A percentile compares a stretch with the other conserved stretches of the same genome.
Evolutionary conservation across 2,888 invertebrate species (phyloP).

Genomic region (Baronia brevicornis): DNA sequence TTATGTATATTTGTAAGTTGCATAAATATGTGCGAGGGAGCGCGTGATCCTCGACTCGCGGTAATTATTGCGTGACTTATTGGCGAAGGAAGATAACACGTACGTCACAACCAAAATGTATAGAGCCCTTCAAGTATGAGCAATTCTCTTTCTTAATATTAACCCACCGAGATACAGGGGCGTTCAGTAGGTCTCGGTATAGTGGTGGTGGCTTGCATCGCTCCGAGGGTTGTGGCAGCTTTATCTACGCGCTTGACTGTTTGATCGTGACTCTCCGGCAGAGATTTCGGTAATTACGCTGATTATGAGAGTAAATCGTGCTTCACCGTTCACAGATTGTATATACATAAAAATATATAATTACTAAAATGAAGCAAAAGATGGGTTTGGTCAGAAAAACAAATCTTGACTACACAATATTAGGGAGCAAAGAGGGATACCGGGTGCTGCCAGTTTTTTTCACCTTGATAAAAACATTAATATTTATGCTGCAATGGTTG

Average conservation of each 20-base stretch:
- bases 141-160: constrained; percentile 3
- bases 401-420: too few species aligned
- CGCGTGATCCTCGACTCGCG: constrained; percentile 57
- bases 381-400: too few species aligned
- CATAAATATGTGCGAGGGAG: constrained; percentile 64
- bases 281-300: constrained; percentile 70
- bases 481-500: too few species aligned
- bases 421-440: too few species aligned
- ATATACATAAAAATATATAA: constrained; percentile 22
- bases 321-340: constrained; percentile 29
- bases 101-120: constrained; percentile 42
- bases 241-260: constrained; percentile 64
- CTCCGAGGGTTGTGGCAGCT: constrained; percentile 58
- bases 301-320: constrained; percentile 61
- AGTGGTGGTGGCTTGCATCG: constrained; percentile 40
- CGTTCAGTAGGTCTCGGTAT: constrained; percentile 29
- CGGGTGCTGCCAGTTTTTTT: too few species aligned
- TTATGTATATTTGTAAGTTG: constrained; percentile 51
- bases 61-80: constrained; percentile 75
- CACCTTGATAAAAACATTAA: too few species aligned
- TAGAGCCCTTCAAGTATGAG: constrained; percentile 26
- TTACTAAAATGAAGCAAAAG: too few species aligned
- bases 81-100: constrained; percentile 70
- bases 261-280: constrained; percentile 69
- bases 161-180: constrained; percentile 11